Evolutionary conservation across 2,797 vertebrate species (phyloP).

Genomic region (Anableps anableps): DNA sequence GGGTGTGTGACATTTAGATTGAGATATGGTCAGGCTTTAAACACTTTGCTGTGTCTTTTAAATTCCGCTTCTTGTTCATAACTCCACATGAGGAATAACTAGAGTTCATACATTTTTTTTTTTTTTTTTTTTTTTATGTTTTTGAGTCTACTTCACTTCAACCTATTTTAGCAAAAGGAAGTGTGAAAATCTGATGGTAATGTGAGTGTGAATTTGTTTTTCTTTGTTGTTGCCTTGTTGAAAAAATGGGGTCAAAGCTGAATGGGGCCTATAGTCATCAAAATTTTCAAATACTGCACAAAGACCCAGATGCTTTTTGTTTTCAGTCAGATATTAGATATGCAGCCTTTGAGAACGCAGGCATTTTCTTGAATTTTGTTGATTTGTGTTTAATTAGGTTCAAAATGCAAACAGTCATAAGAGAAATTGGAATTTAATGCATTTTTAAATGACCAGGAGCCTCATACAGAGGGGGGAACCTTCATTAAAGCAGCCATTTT

Average conservation of each 20-base stretch:
- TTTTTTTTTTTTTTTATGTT: background rate
- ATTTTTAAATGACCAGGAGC: background rate
- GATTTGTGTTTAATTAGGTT: background rate
- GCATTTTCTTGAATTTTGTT: conserved; percentile 4
- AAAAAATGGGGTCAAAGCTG: background rate
- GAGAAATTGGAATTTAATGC: conserved; percentile 8
- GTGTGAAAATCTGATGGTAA: background rate
- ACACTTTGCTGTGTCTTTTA: background rate
- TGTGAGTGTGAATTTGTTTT: background rate
- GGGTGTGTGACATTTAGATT: background rate
- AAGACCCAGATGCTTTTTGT: background rate
- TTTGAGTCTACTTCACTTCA: background rate
- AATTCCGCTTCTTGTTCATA: background rate
- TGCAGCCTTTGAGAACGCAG: background rate
- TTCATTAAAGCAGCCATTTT: background rate
- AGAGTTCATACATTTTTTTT: background rate
- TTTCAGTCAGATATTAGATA: background rate
- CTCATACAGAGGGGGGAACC: background rate
- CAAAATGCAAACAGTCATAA: background rate
- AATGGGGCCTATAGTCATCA: background rate
- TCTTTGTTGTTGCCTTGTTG: background rate
- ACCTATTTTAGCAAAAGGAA: background rate
- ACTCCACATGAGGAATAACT: background rate
- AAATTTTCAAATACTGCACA: background rate
- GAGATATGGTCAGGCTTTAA: background rate